Base-by-base conservation (phyloP, 2,113 vertebrate species). In the Alethe diademata region DNA sequence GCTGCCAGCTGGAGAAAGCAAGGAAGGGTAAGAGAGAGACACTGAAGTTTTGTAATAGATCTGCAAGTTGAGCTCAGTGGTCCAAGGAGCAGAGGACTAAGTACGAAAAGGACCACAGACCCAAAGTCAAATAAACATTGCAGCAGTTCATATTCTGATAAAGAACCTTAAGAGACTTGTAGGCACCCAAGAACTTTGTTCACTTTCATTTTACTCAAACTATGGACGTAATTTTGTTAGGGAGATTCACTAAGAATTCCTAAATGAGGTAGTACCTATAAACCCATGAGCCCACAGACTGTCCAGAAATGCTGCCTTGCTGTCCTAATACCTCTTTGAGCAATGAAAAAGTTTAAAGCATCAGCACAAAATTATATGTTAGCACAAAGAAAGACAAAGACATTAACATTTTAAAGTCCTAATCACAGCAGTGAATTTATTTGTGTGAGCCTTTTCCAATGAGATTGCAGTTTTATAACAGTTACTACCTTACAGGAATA, bases 401-500 rank as follows among this genome's bases (percentile, higher is more conserved):
- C 45, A 58, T 69, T 73, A 95, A 78, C 69, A 42, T 93, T 86
- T 92, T 67, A 31, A 90, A 91, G 38, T 47, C 40, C 54, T 76
- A 88, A 50, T 61, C 74, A 64, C 45, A 94, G 31, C 36, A 71
- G 60, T 81, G 64, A 91, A 70, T 88, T 88, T 96, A 67, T 92
- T 75, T 79, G 65, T 47, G 81, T 67, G 61, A 70, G 36, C 14
- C 24, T 94, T 62, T 91, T 62, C 70, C 93, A 95, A 92, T 50
- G 75, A 91, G 48, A 86, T 8, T 48, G 36, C 23, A 84, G 14
- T 89, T 96, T 79, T 69, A 28, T 81, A 96, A 73, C 19, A 86
- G 16, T 88, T 86, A 76, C 57, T 50, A 81, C 47, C 42, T 87
- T 75, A 29, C 15, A 85, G 57, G 47, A 91, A 94, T 71, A 29